These are phyloP conservation scores for Brachionus manjavacas DNA, from an alignment of 1,140 invertebrate genomes.

Conservation along the genomic window DNA sequence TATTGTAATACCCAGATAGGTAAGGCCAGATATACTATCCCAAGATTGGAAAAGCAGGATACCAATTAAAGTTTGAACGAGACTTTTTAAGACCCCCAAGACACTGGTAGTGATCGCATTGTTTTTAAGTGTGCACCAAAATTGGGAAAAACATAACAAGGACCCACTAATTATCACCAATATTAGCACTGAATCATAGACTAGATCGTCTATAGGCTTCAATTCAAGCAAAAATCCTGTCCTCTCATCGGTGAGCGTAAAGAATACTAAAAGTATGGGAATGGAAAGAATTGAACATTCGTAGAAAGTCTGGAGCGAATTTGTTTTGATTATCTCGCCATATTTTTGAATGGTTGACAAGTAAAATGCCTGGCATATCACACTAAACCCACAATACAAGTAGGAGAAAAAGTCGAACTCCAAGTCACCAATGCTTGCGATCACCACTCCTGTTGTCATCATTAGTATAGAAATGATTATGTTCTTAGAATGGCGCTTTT, in stretches of 20 bases:
- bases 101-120: conserved; percentile 60
- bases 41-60: conserved; percentile 59
- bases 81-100: conserved; percentile 58
- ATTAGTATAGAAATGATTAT: conserved; percentile 54
- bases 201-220: neutral
- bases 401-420: conserved; percentile 57
- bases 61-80: conserved; percentile 59
- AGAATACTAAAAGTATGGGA: conserved; percentile 52
- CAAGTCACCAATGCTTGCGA: conserved; percentile 60
- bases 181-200: conserved; percentile 49
- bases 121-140: conserved; percentile 59
- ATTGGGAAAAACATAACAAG: conserved; percentile 59
- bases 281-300: conserved; percentile 59
- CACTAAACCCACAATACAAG: conserved; percentile 57
- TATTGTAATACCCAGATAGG: conserved; percentile 54
- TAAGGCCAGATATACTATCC: conserved; percentile 51
- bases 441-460: conserved; percentile 58
- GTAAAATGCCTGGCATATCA: conserved; percentile 59
- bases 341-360: conserved; percentile 58
- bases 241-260: conserved; percentile 50
- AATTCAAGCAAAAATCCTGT: neutral
- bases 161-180: conserved; percentile 56
- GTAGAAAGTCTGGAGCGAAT: conserved; percentile 54
- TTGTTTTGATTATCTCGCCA: conserved; percentile 50
- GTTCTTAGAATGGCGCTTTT: conserved; percentile 51